phyloP scores from a whole-genome alignment of 2,113 vertebrate genomes.

The Trematomus loennbergii region DNA sequence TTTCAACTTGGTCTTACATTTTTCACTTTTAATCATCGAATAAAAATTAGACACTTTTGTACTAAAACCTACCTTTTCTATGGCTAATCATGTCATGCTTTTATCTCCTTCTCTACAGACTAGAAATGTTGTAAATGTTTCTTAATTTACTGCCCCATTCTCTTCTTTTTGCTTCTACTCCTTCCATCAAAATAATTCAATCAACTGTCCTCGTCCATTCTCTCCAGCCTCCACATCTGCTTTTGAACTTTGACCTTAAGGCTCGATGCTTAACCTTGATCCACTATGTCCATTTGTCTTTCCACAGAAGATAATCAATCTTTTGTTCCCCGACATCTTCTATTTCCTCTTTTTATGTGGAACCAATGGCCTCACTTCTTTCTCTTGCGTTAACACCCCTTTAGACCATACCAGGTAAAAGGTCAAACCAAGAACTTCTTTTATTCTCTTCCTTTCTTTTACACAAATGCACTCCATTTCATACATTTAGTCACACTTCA shows the following conservation, averaged over 20 bases:
- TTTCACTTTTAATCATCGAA: not conserved
- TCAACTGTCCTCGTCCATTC: not conserved
- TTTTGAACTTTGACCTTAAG: not conserved
- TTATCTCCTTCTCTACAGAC: no score
- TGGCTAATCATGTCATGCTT: no score
- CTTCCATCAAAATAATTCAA: not conserved
- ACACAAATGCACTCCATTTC: not conserved
- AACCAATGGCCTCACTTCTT: constrained; percentile 13
- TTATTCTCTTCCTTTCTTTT: no score
- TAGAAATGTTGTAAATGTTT: not conserved
- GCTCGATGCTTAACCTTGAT: not conserved
- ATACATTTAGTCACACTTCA: not conserved
- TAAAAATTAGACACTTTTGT: not conserved
- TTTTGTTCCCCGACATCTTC: constrained; percentile 1
- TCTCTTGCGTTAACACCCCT: not conserved
- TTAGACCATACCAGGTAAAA: not conserved
- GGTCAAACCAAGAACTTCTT: no score
- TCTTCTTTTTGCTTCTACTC: not conserved
- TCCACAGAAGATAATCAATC: not conserved
- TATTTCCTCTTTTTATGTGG: not conserved
- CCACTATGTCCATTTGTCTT: not conserved
- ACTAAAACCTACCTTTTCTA: no score
- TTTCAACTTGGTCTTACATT: not conserved
- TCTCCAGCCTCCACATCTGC: not conserved
- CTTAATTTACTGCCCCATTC: not conserved